These are phyloP conservation scores for Valencia hispanica DNA, from an alignment of 2,797 vertebrate species.

Conservation along the genomic window DNA sequence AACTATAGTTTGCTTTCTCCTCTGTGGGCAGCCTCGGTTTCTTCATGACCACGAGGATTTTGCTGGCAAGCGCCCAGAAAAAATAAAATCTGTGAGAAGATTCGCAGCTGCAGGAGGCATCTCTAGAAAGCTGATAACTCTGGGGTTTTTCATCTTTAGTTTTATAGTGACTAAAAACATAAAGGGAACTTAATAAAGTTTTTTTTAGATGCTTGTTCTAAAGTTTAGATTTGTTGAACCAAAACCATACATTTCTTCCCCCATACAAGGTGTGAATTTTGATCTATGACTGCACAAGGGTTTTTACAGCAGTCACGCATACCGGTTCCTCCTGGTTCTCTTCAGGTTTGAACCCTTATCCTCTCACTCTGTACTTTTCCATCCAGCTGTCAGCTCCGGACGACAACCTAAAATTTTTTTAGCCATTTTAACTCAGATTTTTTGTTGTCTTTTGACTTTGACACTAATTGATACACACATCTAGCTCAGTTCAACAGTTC, in stretches of 20 bases:
- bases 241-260: background rate
- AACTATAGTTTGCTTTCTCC: background rate
- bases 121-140: background rate
- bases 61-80: background rate
- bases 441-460: background rate
- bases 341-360: constrained; percentile 7
- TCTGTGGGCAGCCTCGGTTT: constrained; percentile 4
- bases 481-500: background rate
- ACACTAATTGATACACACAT: background rate
- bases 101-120: background rate
- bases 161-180: background rate
- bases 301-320: constrained; percentile 10
- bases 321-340: constrained; percentile 60
- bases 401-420: background rate
- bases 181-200: background rate
- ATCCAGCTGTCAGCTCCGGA: background rate
- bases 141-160: background rate
- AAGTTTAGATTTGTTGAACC: background rate
- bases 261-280: constrained; percentile 5
- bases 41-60: background rate
- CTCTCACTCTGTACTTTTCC: constrained; percentile 46
- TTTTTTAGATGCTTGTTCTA: background rate
- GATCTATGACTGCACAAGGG: constrained; percentile 4
- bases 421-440: background rate
- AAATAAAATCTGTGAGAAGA: background rate